phyloP scores from a whole-genome alignment of 2,797 vertebrate genomes.

The Pitangus sulphuratus region DNA sequence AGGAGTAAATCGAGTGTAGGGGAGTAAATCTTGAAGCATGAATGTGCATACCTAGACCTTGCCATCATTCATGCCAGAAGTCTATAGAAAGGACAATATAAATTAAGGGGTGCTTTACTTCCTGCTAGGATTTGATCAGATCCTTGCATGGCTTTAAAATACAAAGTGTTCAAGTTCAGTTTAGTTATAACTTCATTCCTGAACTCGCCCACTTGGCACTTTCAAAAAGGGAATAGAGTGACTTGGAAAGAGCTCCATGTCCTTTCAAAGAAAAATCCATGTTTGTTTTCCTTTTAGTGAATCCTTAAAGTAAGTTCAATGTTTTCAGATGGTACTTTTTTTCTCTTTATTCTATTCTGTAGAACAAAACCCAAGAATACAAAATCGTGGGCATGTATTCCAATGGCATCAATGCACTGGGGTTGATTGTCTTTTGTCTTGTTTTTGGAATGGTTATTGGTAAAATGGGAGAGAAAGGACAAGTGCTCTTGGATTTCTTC shows the following conservation, averaged over 20 bases:
- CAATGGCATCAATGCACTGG: conserved; percentile 92
- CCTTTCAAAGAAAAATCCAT: neutral
- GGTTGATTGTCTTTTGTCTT: conserved; percentile 95
- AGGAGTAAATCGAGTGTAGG: neutral
- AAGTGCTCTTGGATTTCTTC: conserved; percentile 94
- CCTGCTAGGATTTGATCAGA: neutral
- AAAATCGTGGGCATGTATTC: conserved; percentile 87
- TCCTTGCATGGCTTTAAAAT: neutral
- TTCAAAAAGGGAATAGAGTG: neutral
- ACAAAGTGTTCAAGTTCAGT: neutral
- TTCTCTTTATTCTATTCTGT: conserved; percentile 52
- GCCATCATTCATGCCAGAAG: neutral
- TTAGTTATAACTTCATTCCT: neutral
- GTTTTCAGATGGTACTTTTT: neutral
- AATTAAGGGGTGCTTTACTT: neutral
- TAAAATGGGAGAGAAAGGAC: conserved; percentile 96
- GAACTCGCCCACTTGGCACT: neutral
- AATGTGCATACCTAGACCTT: neutral
- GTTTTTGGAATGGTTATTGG: conserved; percentile 96
- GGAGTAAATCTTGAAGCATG: neutral
- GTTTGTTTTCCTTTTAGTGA: neutral
- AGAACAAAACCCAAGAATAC: conserved; percentile 94
- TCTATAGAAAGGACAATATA: neutral
- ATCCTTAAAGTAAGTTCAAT: neutral
- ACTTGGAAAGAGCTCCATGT: neutral